phyloP scores from a whole-genome alignment of 2,888 invertebrate species.

The Himalopsyche japonica region DNA sequence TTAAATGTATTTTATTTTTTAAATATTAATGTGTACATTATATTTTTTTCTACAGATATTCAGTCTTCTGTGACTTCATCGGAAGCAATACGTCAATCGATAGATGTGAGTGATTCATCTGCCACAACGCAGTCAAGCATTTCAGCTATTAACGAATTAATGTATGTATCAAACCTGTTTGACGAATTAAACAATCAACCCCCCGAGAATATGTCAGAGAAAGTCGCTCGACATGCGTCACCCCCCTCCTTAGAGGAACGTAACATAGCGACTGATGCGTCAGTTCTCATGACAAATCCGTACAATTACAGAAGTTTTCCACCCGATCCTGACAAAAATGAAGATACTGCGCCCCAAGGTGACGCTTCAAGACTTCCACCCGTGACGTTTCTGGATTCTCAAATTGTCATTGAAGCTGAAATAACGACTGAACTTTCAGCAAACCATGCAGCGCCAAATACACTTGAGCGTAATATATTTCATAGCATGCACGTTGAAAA shows the following conservation, averaged over 20 bases:
- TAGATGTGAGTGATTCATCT: background rate
- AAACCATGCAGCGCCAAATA: background rate
- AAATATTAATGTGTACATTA: no score
- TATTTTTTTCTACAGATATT: background rate
- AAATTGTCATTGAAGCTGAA: constrained; percentile 2
- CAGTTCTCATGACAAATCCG: constrained; percentile 12
- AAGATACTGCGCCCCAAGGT: no score
- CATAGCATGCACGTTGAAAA: background rate
- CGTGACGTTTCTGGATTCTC: background rate
- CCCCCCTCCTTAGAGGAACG: background rate
- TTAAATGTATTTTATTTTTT: no score
- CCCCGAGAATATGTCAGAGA: background rate
- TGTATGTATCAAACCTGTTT: background rate
- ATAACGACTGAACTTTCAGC: background rate
- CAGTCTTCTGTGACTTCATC: background rate
- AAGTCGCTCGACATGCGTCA: background rate
- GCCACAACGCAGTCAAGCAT: background rate
- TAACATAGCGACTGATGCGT: background rate
- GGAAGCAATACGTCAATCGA: background rate
- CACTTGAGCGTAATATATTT: background rate
- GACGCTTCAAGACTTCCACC: background rate
- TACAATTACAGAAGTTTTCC: background rate
- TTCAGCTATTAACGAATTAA: background rate
- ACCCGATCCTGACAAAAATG: background rate
- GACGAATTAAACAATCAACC: background rate